These are phyloP conservation scores for Pocillopora meandrina DNA, from an alignment of 92 coral and sea anemone genomes.

Conservation along the genomic window DNA sequence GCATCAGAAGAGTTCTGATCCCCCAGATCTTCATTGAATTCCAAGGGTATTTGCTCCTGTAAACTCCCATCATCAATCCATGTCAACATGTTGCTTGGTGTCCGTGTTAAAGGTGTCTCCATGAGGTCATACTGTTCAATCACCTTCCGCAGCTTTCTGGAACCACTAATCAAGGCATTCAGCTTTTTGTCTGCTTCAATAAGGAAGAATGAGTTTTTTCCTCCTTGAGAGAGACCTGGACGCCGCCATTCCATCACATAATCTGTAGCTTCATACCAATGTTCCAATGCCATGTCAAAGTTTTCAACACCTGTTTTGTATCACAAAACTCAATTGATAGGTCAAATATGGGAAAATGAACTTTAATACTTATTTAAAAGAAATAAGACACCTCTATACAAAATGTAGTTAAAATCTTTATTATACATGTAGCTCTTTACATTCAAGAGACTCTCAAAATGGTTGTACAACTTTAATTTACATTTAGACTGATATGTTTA, in stretches of 20 bases:
- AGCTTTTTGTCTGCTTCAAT: constrained; percentile 57
- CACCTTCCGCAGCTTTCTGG: constrained; percentile 69
- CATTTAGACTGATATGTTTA: too few species aligned
- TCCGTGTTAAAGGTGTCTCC: constrained; percentile 6
- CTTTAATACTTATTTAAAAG: neutral
- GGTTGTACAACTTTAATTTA: too few species aligned
- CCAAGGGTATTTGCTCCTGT: constrained; percentile 43
- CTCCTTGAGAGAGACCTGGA: constrained; percentile 14
- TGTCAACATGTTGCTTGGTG: constrained; percentile 58
- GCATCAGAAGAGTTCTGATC: constrained; percentile 63
- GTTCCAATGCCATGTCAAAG: constrained; percentile 82
- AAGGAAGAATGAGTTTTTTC: constrained; percentile 25
- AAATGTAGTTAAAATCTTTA: too few species aligned
- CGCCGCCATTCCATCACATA: constrained; percentile 48
- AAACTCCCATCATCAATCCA: constrained; percentile 78
- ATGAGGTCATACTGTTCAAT: constrained; percentile 65
- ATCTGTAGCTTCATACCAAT: constrained; percentile 78
- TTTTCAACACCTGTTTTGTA: constrained; percentile 63
- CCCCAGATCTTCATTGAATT: constrained; percentile 16
- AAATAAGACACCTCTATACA: too few species aligned
- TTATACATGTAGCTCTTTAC: too few species aligned
- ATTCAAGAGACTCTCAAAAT: too few species aligned
- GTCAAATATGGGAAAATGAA: neutral
- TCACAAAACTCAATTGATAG: neutral
- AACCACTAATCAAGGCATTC: constrained; percentile 56